These are phyloP conservation scores for Pteropus alecto DNA, from an alignment of 2,113 vertebrate species.

Conservation along the genomic window DNA sequence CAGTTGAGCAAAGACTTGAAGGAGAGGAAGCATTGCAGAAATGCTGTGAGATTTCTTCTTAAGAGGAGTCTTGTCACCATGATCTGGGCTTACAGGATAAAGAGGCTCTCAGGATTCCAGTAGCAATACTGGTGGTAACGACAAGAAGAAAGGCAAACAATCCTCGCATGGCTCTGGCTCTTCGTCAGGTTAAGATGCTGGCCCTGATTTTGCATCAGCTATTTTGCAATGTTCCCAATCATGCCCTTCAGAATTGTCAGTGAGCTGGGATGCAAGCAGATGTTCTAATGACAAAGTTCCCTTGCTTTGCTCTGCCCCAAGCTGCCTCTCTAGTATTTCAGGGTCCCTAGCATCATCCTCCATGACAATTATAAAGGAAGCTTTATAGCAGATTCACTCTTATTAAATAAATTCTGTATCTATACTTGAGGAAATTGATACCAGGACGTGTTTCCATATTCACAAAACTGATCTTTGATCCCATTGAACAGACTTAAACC, in stretches of 20 bases:
- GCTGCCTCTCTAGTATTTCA: not conserved
- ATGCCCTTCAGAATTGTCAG: no score
- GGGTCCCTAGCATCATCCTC: not conserved
- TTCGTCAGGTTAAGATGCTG: not conserved
- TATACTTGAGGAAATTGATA: not conserved
- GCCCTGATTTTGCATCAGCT: not conserved
- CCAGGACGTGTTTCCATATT: not conserved
- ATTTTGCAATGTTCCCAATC: not conserved
- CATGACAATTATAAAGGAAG: not conserved
- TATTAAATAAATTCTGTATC: not conserved
- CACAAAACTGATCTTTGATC: not conserved
- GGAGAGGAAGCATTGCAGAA: not conserved
- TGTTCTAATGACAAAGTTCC: not conserved
- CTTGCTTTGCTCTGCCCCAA: not conserved
- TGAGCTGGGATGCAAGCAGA: not conserved
- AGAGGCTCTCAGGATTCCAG: not conserved
- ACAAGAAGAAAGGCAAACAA: not conserved
- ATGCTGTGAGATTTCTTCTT: not conserved
- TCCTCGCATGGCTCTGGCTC: not conserved
- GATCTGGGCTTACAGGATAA: not conserved
- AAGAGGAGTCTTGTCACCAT: not conserved
- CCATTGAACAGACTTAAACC: not conserved
- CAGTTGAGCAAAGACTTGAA: not conserved
- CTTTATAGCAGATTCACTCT: not conserved
- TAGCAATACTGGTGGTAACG: rapidly evolving